Evolutionary conservation across 2,797 vertebrate species (phyloP).

Genomic region (Danio kyathit): DNA sequence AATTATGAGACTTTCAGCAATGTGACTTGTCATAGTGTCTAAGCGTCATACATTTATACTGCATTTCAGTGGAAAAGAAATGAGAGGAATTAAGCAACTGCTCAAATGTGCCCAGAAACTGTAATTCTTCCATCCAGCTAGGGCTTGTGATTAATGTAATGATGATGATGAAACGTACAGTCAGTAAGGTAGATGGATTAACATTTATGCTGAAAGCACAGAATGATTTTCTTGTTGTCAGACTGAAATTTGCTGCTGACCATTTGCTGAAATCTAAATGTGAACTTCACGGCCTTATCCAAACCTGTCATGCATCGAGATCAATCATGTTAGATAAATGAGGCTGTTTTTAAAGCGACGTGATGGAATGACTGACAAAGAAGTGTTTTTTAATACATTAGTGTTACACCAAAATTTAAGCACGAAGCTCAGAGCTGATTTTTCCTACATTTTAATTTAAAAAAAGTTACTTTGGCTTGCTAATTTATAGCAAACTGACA

Average conservation of each 20-base stretch:
- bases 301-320: neutral
- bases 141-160: constrained; percentile 37
- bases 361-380: neutral
- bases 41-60: neutral
- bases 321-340: constrained; percentile 22
- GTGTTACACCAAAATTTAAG: constrained; percentile 2
- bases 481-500: constrained; percentile 6
- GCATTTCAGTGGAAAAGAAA: constrained; percentile 8
- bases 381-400: constrained; percentile 58
- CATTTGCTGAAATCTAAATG: constrained; percentile 2
- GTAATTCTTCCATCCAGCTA: constrained; percentile 27
- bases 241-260: constrained; percentile 18
- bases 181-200: constrained; percentile 47
- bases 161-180: constrained; percentile 24
- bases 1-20: constrained; percentile 42
- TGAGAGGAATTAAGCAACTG: constrained; percentile 23
- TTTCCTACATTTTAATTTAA: constrained; percentile 8
- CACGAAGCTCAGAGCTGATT: neutral
- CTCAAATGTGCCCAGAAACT: constrained; percentile 29
- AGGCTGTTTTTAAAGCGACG: neutral
- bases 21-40: constrained; percentile 27
- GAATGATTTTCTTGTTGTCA: constrained; percentile 20
- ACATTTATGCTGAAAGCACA: constrained; percentile 37
- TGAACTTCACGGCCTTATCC: neutral
- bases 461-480: neutral